A percentile compares a stretch with the other conserved stretches of the same genome.
These are phyloP conservation scores for Calyptomena viridis DNA, from an alignment of 2,113 vertebrate genomes.

Conservation along the genomic window DNA sequence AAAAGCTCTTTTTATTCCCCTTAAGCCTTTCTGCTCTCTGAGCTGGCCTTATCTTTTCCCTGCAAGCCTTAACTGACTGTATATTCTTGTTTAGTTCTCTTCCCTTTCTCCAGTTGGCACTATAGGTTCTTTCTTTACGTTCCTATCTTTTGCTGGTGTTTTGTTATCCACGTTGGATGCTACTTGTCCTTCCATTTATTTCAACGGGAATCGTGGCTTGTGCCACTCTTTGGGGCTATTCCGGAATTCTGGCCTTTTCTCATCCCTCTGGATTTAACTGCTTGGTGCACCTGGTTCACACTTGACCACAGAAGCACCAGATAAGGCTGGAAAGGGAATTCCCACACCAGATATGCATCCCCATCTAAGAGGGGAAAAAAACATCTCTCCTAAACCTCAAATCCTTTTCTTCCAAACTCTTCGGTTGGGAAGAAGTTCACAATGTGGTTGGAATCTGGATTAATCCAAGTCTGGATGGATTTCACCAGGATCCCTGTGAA, in stretches of 20 bases:
- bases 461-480: background rate
- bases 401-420: background rate
- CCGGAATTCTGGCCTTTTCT: background rate
- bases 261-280: background rate
- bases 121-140: constrained; percentile 51
- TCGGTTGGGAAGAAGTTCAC: background rate
- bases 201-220: fast-evolving
- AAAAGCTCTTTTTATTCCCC: constrained; percentile 69
- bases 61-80: constrained; percentile 68
- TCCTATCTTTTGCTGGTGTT: background rate
- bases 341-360: fast-evolving
- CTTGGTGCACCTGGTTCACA: fast-evolving
- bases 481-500: background rate
- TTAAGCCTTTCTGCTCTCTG: constrained; percentile 70
- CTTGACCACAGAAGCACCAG: fast-evolving
- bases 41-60: constrained; percentile 68
- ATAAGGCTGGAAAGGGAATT: background rate
- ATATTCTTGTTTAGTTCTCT: constrained; percentile 66
- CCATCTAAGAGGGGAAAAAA: background rate
- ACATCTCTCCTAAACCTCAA: background rate
- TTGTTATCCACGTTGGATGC: constrained; percentile 61
- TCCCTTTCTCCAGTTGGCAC: constrained; percentile 55
- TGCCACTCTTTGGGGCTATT: background rate
- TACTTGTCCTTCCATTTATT: constrained; percentile 57
- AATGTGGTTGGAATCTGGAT: background rate